These are phyloP conservation scores for Tolmerus cingulatus DNA, from an alignment of 2,888 invertebrate species.

Conservation along the genomic window DNA sequence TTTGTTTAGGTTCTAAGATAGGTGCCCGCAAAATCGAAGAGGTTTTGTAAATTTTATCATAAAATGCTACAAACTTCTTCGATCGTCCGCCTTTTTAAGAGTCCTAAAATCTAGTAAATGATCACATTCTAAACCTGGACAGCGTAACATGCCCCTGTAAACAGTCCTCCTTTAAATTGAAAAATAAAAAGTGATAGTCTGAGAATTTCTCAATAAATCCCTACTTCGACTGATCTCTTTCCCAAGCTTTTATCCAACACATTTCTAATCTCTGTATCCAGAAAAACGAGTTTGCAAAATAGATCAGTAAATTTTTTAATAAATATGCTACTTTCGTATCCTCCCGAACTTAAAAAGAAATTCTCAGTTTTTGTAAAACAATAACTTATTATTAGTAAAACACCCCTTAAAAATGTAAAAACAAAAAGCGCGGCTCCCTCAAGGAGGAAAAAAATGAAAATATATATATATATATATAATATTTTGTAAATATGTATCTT, in stretches of 20 bases:
- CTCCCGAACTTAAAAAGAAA: background rate
- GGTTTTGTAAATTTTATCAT: background rate
- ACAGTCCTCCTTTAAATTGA: background rate
- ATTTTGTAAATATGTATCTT: background rate
- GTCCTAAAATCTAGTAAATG: background rate
- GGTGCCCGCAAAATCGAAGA: background rate
- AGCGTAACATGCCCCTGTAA: background rate
- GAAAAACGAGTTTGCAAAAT: background rate
- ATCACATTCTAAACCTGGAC: background rate
- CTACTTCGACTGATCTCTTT: background rate
- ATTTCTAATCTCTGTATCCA: too few species aligned
- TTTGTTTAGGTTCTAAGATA: background rate
- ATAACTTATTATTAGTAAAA: background rate
- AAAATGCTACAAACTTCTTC: too few species aligned
- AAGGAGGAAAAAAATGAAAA: background rate
- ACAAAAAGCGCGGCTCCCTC: background rate
- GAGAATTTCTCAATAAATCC: background rate
- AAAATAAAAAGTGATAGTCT: background rate
- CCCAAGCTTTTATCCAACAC: background rate
- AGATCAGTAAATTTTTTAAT: background rate
- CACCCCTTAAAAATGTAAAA: background rate
- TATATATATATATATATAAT: background rate
- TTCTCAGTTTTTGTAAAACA: background rate
- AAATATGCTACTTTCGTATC: background rate
- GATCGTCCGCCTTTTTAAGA: too few species aligned